These are phyloP conservation scores for Scatophagus argus DNA, from an alignment of 2,113 vertebrate genomes.

Conservation along the genomic window DNA sequence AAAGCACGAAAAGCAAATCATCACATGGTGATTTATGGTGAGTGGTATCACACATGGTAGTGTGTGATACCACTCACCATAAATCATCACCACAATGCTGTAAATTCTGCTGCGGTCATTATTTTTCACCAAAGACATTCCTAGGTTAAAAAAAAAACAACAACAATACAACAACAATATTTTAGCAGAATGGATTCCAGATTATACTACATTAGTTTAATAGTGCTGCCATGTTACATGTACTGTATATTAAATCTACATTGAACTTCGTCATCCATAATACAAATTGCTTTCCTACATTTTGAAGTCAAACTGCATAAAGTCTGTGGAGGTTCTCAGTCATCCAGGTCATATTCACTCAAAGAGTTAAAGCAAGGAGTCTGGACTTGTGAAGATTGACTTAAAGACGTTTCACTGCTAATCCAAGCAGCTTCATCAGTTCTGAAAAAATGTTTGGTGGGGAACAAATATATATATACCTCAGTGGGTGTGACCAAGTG, in stretches of 20 bases:
- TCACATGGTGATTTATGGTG: background rate
- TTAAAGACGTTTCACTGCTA: too few species aligned
- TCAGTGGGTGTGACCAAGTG: too few species aligned
- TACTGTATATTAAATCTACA: background rate
- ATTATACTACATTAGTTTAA: background rate
- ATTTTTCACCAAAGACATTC: background rate
- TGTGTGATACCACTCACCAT: too few species aligned
- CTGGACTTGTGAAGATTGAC: too few species aligned
- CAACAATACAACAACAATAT: background rate
- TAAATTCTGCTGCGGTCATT: background rate
- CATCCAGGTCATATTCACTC: too few species aligned
- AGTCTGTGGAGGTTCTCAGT: too few species aligned
- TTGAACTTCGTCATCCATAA: background rate
- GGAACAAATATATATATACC: too few species aligned
- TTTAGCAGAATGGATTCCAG: background rate
- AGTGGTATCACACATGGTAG: background rate
- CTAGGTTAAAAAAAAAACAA: background rate
- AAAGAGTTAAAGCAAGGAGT: too few species aligned
- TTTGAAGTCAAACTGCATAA: background rate
- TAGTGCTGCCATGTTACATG: background rate
- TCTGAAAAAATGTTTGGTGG: too few species aligned
- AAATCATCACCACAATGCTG: too few species aligned
- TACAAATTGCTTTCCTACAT: background rate
- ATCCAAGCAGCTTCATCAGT: too few species aligned
- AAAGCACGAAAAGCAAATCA: background rate